Conservation (phyloP, 2,113 vertebrate genomes). For the Callaeas wilsoni region DNA sequence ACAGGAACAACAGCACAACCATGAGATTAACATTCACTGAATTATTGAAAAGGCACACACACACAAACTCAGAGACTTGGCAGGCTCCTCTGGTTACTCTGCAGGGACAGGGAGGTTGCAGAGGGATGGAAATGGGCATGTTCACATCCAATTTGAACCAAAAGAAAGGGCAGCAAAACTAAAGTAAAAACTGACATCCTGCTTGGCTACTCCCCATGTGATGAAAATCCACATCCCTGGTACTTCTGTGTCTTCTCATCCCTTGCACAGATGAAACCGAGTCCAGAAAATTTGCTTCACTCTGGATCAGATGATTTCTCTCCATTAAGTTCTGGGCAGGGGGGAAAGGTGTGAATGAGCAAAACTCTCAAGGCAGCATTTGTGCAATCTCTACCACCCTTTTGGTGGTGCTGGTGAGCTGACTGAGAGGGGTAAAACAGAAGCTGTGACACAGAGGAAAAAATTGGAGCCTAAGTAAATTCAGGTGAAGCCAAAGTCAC, state of each 20-base stretch:
- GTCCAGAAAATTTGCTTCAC: background rate
- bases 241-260: background rate
- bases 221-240: background rate
- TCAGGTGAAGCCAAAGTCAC: background rate
- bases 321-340: background rate
- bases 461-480: background rate
- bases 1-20: background rate
- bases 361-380: background rate
- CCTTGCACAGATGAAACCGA: background rate
- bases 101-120: background rate
- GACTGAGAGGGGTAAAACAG: background rate
- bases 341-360: background rate
- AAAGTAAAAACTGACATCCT: background rate
- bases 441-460: background rate
- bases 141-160: background rate
- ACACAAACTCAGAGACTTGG: background rate
- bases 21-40: background rate
- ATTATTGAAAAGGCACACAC: background rate
- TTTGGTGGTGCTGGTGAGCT: background rate
- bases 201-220: accelerated
- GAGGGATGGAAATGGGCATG: background rate
- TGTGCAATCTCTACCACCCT: background rate
- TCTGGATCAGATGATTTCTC: background rate
- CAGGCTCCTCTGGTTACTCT: background rate
- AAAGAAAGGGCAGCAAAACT: background rate